Conservation (phyloP, 2,888 invertebrate genomes). For the Bembecia ichneumoniformis region DNA sequence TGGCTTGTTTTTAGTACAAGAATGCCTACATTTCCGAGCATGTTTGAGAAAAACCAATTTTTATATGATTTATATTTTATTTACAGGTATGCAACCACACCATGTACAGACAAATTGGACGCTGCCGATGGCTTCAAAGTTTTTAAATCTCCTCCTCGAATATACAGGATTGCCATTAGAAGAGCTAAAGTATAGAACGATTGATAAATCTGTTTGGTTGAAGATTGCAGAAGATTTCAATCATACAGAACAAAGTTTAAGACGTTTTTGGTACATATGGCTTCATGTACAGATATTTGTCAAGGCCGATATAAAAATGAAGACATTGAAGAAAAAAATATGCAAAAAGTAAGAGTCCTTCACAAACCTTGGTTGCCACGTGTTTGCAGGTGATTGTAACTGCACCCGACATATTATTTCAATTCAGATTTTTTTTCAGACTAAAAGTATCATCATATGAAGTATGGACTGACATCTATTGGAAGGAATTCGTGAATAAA, state of each 20-base stretch:
- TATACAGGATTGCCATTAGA: constrained; percentile 5
- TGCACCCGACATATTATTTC: too few relatives aligned
- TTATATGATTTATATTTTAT: constrained; percentile 2
- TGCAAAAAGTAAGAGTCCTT: constrained; percentile 8
- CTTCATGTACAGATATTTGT: constrained; percentile 12
- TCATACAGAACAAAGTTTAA: constrained; percentile 1
- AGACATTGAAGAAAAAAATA: constrained; percentile 6
- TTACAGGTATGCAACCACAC: constrained; percentile 7
- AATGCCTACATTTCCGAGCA: too few relatives aligned
- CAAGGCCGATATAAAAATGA: constrained; percentile 4
- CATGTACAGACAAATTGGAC: constrained; percentile 7
- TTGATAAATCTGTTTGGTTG: constrained; percentile 7
- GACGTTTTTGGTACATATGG: constrained; percentile 7
- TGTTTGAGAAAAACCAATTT: too few relatives aligned
- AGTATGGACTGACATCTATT: constrained; percentile 11
- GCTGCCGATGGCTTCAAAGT: constrained; percentile 6
- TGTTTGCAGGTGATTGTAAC: too few relatives aligned
- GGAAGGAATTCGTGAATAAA: constrained; percentile 9
- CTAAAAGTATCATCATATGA: constrained; percentile 4
- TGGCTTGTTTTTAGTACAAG: too few relatives aligned
- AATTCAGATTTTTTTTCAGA: constrained; percentile 5
- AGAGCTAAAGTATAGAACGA: constrained; percentile 6
- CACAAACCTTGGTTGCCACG: too few relatives aligned
- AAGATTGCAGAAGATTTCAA: constrained; percentile 7
- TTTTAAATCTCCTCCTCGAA: constrained; percentile 3